A percentile compares a stretch with the other conserved stretches of the same genome.
phyloP scores from a whole-genome alignment of 2,797 vertebrate genomes.

The Gymnothorax reevesii region DNA sequence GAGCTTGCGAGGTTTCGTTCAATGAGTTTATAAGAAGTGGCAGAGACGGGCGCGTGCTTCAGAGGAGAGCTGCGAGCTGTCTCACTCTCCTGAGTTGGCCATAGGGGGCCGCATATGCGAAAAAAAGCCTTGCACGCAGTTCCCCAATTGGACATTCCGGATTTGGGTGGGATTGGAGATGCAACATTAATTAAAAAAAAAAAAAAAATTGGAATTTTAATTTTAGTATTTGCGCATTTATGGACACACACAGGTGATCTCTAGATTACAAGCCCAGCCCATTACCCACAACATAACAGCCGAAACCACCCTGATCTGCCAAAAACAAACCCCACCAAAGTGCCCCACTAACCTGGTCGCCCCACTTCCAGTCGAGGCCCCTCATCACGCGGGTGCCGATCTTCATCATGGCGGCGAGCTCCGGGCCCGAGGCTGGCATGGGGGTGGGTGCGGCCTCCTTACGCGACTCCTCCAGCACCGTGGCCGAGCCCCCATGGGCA shows the following conservation, averaged over 20 bases:
- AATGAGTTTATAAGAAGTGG: no score
- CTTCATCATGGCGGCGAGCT: slow-evolving; percentile 97
- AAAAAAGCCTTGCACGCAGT: no score
- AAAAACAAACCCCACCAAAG: neutral
- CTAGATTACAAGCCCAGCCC: neutral
- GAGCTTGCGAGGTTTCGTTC: no score
- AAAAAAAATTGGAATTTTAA: no score
- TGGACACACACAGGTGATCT: neutral
- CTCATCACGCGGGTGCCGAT: slow-evolving; percentile 96
- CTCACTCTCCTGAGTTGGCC: no score
- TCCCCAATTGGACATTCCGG: no score
- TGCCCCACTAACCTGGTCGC: slow-evolving; percentile 84
- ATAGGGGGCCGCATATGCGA: no score
- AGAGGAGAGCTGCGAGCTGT: no score
- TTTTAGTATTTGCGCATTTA: no score
- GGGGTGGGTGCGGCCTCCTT: slow-evolving; percentile 86
- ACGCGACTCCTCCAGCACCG: slow-evolving; percentile 92
- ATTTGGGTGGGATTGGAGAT: no score
- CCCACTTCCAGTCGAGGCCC: slow-evolving; percentile 99
- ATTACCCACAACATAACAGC: neutral
- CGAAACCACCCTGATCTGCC: neutral
- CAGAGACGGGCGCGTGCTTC: no score
- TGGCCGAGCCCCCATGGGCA: slow-evolving; percentile 86
- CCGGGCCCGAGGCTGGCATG: slow-evolving; percentile 91
- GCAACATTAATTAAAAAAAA: no score